These are phyloP conservation scores for Rhadinocentrus ornatus DNA, from an alignment of 2,797 vertebrate species.

Conservation along the genomic window DNA sequence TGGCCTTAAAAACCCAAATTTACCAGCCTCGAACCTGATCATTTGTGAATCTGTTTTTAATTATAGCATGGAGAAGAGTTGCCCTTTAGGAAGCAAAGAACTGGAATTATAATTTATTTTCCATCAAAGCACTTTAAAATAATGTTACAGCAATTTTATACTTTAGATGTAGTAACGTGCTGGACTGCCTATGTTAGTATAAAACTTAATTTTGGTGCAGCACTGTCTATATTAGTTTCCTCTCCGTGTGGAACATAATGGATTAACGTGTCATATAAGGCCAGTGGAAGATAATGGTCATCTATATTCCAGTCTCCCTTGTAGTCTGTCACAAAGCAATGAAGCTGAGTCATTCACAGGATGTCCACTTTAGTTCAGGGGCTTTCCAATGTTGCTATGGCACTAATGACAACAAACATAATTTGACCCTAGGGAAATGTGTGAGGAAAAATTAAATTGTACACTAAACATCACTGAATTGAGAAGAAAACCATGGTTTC, in stretches of 20 bases:
- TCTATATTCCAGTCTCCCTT: conserved; percentile 1
- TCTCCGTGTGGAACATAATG: background rate
- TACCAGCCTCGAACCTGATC: background rate
- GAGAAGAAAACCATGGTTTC: background rate
- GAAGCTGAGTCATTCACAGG: conserved; percentile 35
- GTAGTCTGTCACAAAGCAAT: conserved; percentile 16
- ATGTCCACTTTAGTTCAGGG: conserved; percentile 37
- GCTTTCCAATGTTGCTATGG: conserved; percentile 67
- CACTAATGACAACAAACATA: conserved; percentile 57
- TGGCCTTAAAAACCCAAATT: background rate
- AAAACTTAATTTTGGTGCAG: background rate
- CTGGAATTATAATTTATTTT: background rate
- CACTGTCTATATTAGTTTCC: background rate
- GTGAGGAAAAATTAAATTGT: conserved; percentile 35
- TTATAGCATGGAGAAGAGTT: background rate
- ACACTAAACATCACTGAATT: conserved; percentile 23
- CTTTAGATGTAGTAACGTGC: background rate
- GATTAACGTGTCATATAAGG: conserved; percentile 34
- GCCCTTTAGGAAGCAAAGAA: background rate
- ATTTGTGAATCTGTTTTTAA: background rate
- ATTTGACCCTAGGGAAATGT: conserved; percentile 35
- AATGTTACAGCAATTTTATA: background rate
- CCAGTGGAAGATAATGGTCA: conserved; percentile 48
- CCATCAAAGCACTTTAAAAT: background rate
- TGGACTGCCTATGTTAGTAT: background rate